phyloP scores from a whole-genome alignment of 2,797 vertebrate genomes.

The Gambusia yucatana region DNA sequence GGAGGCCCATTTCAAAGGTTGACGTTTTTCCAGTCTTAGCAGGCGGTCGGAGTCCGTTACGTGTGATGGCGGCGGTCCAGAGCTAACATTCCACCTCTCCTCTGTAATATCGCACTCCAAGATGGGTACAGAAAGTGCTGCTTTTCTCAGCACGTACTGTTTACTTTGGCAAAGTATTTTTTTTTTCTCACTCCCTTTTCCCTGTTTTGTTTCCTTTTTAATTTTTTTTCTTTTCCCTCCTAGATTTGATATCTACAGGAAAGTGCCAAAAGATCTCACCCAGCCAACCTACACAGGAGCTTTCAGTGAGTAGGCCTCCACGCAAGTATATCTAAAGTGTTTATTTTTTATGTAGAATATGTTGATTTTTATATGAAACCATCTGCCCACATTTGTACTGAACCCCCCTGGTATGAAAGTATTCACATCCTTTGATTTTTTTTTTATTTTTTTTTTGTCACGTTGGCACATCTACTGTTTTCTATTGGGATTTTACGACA shows the following conservation, averaged over 20 bases:
- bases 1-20: constrained; percentile 52
- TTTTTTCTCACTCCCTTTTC: constrained; percentile 34
- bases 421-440: neutral
- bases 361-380: neutral
- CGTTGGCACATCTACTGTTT: neutral
- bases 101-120: constrained; percentile 73
- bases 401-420: neutral
- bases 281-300: constrained; percentile 99
- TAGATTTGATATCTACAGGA: constrained; percentile 99
- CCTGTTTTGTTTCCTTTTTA: constrained; percentile 20
- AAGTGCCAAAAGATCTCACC: constrained; percentile 99
- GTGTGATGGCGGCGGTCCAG: constrained; percentile 72
- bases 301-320: constrained; percentile 89
- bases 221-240: constrained; percentile 39
- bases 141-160: constrained; percentile 68
- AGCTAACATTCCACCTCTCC: constrained; percentile 78
- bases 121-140: constrained; percentile 81
- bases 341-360: neutral
- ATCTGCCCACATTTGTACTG: neutral
- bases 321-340: neutral
- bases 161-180: constrained; percentile 54
- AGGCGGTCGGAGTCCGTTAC: constrained; percentile 54
- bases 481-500: neutral
- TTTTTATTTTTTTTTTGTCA: neutral
- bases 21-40: constrained; percentile 25